phyloP scores from a whole-genome alignment of 2,113 vertebrate species.

The Daubentonia madagascariensis region DNA sequence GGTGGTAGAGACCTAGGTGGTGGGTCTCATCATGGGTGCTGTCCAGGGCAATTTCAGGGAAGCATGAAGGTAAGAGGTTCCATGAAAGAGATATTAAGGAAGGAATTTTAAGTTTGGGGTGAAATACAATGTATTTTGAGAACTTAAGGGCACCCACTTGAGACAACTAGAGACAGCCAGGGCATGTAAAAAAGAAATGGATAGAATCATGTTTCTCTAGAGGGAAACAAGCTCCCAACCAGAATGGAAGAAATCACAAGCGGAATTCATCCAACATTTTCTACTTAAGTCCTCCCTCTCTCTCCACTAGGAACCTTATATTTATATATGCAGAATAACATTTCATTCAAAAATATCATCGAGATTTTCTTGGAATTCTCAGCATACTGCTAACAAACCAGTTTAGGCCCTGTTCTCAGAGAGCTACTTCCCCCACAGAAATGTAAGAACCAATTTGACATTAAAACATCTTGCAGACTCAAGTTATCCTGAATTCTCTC shows the following conservation, averaged over 20 bases:
- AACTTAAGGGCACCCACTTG: background rate
- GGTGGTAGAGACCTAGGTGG: background rate
- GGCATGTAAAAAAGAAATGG: background rate
- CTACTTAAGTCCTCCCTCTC: constrained; percentile 41
- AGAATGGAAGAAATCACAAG: constrained; percentile 48
- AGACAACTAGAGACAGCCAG: background rate
- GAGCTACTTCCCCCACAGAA: constrained; percentile 1
- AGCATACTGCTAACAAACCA: constrained; percentile 1
- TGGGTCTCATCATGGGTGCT: too few relatives aligned
- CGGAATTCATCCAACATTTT: constrained; percentile 50
- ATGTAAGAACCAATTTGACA: background rate
- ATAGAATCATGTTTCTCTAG: constrained; percentile 13
- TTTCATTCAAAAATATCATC: constrained; percentile 54
- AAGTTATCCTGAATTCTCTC: background rate
- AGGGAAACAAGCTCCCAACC: constrained; percentile 12
- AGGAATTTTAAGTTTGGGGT: background rate
- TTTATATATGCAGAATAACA: constrained; percentile 49
- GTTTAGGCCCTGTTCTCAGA: constrained; percentile 14
- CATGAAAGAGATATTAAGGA: background rate
- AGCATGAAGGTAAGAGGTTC: background rate
- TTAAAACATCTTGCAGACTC: constrained; percentile 23
- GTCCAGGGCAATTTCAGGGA: background rate
- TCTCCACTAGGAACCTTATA: constrained; percentile 47
- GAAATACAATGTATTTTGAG: constrained; percentile 28
- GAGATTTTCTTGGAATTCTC: constrained; percentile 61